These are phyloP conservation scores for Acropternis orthonyx DNA, from an alignment of 2,797 vertebrate genomes.

Conservation along the genomic window DNA sequence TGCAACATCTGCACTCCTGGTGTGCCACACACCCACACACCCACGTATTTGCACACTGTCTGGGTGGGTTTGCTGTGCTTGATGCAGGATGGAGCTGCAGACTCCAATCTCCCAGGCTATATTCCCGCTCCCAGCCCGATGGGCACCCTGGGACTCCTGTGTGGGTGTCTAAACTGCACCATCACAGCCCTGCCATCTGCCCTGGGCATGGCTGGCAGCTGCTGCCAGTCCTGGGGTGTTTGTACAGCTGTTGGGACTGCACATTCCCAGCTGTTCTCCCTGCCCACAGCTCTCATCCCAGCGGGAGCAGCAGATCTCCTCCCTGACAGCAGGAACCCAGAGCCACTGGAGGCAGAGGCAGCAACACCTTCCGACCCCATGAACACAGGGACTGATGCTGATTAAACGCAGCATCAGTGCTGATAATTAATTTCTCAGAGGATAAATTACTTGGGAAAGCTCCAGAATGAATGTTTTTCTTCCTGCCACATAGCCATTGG, in stretches of 20 bases:
- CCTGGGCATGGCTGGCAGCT: not conserved
- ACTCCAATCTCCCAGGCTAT: fast-evolving
- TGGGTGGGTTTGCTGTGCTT: fast-evolving
- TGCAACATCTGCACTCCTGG: fast-evolving
- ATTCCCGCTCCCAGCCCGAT: not conserved
- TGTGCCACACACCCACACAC: not conserved
- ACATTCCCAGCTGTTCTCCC: not conserved
- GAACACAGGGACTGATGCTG: not conserved
- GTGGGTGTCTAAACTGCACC: not conserved
- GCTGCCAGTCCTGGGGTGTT: not conserved
- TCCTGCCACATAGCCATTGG: not conserved
- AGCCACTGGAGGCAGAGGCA: not conserved
- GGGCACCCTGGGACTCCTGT: too few species aligned
- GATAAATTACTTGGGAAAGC: slow-evolving; percentile 44
- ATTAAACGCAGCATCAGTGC: not conserved
- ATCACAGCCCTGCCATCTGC: not conserved
- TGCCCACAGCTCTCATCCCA: not conserved
- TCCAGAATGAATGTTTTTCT: not conserved
- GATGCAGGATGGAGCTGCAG: fast-evolving
- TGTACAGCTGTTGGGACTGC: not conserved
- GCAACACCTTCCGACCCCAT: not conserved
- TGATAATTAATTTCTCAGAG: slow-evolving; percentile 62
- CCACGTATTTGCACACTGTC: fast-evolving
- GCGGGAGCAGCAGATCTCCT: not conserved
- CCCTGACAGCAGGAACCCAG: not conserved